Evolutionary conservation across 2,113 vertebrate genomes (phyloP).

Genomic region (Sakesphorus luctuosus): DNA sequence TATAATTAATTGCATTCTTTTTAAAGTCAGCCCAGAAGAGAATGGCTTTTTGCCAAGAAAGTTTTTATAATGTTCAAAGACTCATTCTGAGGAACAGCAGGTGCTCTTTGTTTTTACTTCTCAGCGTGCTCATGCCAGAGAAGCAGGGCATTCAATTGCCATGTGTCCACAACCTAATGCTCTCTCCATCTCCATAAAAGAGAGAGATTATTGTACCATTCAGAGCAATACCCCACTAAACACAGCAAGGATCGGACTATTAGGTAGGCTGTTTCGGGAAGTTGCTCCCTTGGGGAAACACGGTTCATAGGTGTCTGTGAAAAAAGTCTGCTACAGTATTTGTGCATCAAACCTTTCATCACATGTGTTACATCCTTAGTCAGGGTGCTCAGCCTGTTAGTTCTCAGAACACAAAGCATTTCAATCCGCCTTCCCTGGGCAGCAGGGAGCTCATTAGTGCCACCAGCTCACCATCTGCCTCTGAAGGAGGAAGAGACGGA

Average conservation of each 20-base stretch:
- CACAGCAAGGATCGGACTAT: background rate
- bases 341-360: slow-evolving; percentile 17
- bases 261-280: background rate
- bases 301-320: background rate
- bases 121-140: slow-evolving; percentile 37
- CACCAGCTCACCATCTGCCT: slow-evolving; percentile 66
- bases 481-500: slow-evolving; percentile 4
- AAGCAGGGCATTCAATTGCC: slow-evolving; percentile 60
- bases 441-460: slow-evolving; percentile 46
- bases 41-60: slow-evolving; percentile 45
- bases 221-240: slow-evolving; percentile 1
- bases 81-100: slow-evolving; percentile 53
- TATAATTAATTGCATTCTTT: slow-evolving; percentile 52
- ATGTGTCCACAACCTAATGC: slow-evolving; percentile 56
- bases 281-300: slow-evolving; percentile 19
- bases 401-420: slow-evolving; percentile 52
- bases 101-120: slow-evolving; percentile 65
- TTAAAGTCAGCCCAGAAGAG: slow-evolving; percentile 33
- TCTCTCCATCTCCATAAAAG: slow-evolving; percentile 40
- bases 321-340: slow-evolving; percentile 18
- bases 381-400: slow-evolving; percentile 34
- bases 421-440: slow-evolving; percentile 45
- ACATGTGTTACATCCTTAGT: background rate
- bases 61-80: slow-evolving; percentile 59
- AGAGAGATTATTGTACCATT: background rate